Base-by-base conservation (phyloP, 2,797 vertebrate genomes). In the Loriculus beryllinus region DNA sequence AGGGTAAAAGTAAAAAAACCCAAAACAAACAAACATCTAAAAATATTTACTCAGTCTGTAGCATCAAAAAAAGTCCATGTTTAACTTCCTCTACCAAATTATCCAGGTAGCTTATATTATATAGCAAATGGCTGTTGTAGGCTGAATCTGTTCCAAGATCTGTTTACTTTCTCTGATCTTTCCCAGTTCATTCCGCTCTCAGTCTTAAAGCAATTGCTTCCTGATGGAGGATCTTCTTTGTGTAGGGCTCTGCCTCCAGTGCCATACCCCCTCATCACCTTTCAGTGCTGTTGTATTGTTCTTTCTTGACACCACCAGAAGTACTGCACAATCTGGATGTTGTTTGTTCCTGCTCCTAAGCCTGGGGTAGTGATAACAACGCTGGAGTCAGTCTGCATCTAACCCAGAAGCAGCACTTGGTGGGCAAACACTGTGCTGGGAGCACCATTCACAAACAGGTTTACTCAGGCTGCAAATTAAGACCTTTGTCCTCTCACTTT, bases 281-380 rank as follows among this genome's bases (percentile, higher is more conserved):
- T 71, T 39, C 12, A 13, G 52, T 62, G 52, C 63, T 60, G 5
- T 28, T 42, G 4, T 2, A 1, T 4, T 57, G 28, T 12, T 48
- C 71, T 40, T 84, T 77, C 64, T 76, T 54, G 39, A 10, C 49
- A 29, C 14, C 48, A 10, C 40, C 78, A 74, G 29, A 54, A 35
- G 48, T 9, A 2, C 70, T 48, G 59, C 26, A 26, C 35, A 16
- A 1, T 8, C 37, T 65, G 75, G 15, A 2, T 29, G 64, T 3
- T 69, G 35, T 29, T 89, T 89, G 21, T 80, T 84, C 49, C 35
- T 77, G 28, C 56, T 68, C 39, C 60, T 39, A 26, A 40, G 48
- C 35, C 42, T 52, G 33, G 1, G 4, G 2, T 2, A 29, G 81
- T 0, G 1, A 3, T 39, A 12, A 20, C 33, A n/a, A 16, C 10